phyloP scores from a whole-genome alignment of 2,113 vertebrate species.

The Seriola quinqueradiata region DNA sequence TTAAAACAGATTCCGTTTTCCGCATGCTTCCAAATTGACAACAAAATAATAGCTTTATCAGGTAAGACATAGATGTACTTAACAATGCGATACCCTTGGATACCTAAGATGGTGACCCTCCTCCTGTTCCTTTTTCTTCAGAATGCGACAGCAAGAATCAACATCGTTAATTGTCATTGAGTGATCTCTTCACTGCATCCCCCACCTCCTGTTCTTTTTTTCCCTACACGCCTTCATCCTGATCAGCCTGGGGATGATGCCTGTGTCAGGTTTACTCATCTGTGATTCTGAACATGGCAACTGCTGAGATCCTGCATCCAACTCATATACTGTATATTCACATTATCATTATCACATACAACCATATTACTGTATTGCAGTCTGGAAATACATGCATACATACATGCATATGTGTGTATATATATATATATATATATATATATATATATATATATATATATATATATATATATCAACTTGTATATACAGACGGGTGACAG shows the following conservation, averaged over 20 bases:
- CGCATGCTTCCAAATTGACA: slow-evolving; percentile 36
- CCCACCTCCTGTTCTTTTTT: slow-evolving; percentile 11
- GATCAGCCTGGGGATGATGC: slow-evolving; percentile 38
- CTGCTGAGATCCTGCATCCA: slow-evolving; percentile 35
- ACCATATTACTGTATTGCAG: neutral
- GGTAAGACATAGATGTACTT: neutral
- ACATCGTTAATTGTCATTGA: slow-evolving; percentile 52
- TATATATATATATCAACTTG: too few species aligned
- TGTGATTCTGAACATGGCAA: slow-evolving; percentile 42
- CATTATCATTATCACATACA: slow-evolving; percentile 2
- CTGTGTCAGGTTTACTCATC: slow-evolving; percentile 47
- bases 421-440: too few species aligned
- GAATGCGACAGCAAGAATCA: slow-evolving; percentile 41
- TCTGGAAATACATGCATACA: neutral
- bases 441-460: too few species aligned
- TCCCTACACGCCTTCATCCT: slow-evolving; percentile 33
- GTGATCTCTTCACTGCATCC: slow-evolving; percentile 40
- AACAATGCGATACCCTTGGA: neutral
- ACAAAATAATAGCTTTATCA: slow-evolving; percentile 14
- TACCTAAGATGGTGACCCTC: slow-evolving; percentile 22
- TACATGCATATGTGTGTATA: too few species aligned
- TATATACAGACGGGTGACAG: too few species aligned
- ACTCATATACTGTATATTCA: slow-evolving; percentile 4
- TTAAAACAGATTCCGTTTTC: slow-evolving; percentile 52
- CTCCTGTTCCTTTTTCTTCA: slow-evolving; percentile 8